Evolutionary conservation across 2,888 invertebrate species (phyloP), one percentile per base, ranked within the genome.

Genomic region (Teleogryllus oceanicus): DNA sequence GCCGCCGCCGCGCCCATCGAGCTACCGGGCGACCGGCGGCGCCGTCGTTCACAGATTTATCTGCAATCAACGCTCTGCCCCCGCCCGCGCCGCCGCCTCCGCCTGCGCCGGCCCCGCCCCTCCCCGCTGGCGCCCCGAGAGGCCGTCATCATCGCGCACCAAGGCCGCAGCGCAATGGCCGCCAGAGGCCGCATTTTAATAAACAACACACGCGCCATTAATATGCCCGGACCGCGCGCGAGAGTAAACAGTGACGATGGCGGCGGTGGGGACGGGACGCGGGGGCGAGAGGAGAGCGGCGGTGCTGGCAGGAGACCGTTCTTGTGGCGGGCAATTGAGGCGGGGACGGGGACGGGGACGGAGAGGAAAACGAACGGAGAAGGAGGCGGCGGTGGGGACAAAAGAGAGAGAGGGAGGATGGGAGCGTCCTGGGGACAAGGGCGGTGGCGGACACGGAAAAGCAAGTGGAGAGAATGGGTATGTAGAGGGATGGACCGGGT

Each of bases 1-100:
- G 13, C 62, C 62, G 13, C 62, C 62, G 62, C 62, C 62, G 62
- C 62, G 62, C 62, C 62, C 62, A 62, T 62, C 16, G 16, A 62
- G 62, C 62, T 62, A 62, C 62, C 62, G 62, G 62, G 62, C 62
- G 62, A 62, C 13, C 62, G 62, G 62, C 62, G 62, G 62, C 62
- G n/a, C 37, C 13, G 62, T 18, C 62, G 62, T 18, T 62, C 13
- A 62, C 62, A 62, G 62, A 62, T 62, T 62, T 62, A 62, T 62
- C 62, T 62, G 62, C 62, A 62, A 62, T 62, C 62, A 62, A n/a
- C 62, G 62, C 13, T n/a, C 62, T 13, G 62, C 62, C n/a, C 13
- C 62, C 62, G 62, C 62, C 12, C 2, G 2, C 62, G 62, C 62
- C 62, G 2, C 3, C 62, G 16, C 62, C 62, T 2, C 13, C 62